phyloP scores from a whole-genome alignment of 2,113 vertebrate species.

The Pimephales promelas region DNA sequence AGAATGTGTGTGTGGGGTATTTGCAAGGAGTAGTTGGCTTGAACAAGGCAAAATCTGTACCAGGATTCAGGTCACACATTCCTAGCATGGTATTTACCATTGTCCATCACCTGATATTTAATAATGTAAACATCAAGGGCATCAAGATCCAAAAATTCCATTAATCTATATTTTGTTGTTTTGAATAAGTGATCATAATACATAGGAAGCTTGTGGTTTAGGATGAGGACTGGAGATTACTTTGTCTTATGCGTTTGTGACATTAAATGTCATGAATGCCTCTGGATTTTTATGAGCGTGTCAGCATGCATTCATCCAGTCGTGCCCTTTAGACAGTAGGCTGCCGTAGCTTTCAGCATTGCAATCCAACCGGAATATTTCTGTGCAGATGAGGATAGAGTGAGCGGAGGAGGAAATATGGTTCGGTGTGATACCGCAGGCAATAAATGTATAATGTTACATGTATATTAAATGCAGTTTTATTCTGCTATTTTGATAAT shows the following conservation, averaged over 20 bases:
- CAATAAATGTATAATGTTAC: not conserved
- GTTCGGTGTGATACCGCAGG: not conserved
- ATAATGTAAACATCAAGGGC: not conserved
- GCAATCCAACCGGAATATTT: slow-evolving; percentile 11
- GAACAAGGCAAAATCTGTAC: not conserved
- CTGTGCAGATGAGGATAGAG: not conserved
- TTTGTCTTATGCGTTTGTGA: not conserved
- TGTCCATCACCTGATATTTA: not conserved
- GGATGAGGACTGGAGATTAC: slow-evolving; percentile 12
- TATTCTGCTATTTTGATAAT: slow-evolving; percentile 20
- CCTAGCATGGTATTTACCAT: not conserved
- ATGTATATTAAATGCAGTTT: slow-evolving; percentile 26
- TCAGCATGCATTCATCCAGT: slow-evolving; percentile 37
- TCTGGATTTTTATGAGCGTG: slow-evolving; percentile 34
- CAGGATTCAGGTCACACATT: not conserved
- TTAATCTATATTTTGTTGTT: not conserved
- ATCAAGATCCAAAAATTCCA: not conserved
- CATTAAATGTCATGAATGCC: slow-evolving; percentile 30
- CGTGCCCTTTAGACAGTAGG: slow-evolving; percentile 41
- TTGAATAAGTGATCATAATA: not conserved
- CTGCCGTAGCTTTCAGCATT: slow-evolving; percentile 11
- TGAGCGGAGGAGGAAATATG: not conserved
- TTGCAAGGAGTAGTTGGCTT: not conserved
- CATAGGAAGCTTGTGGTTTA: not conserved
- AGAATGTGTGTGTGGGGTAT: not conserved